Evolutionary conservation across 30 jellyfish, hydroid and myxozoan species (phyloP).

Genomic region (Hydractinia symbiolongicarpus): DNA sequence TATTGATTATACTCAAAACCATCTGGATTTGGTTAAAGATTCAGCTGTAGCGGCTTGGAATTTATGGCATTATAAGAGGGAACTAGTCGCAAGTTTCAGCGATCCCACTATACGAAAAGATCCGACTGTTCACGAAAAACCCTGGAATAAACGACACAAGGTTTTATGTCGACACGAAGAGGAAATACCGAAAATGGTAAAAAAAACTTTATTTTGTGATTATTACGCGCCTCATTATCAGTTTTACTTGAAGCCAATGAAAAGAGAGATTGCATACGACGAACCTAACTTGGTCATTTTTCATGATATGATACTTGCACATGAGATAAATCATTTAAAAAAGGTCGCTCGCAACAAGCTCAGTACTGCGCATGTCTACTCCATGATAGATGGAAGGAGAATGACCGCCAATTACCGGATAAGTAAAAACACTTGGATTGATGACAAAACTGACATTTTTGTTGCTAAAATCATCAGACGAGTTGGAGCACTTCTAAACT

Average conservation of each 20-base stretch:
- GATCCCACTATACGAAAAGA: background rate
- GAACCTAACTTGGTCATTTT: background rate
- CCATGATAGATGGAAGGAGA: background rate
- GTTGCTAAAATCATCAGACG: slow-evolving; percentile 15
- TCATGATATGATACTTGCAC: slow-evolving; percentile 1
- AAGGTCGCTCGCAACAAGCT: background rate
- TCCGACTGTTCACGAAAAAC: background rate
- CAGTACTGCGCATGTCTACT: slow-evolving; percentile 1
- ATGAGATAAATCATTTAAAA: background rate
- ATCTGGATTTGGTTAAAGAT: background rate
- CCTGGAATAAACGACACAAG: slow-evolving; percentile 14
- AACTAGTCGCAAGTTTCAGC: slow-evolving; percentile 1
- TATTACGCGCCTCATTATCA: slow-evolving; percentile 17
- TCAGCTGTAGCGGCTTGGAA: background rate
- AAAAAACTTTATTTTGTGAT: slow-evolving; percentile 3
- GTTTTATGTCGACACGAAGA: slow-evolving; percentile 13
- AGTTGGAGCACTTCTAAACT: slow-evolving; percentile 6
- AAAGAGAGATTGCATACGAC: background rate
- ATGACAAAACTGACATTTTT: background rate
- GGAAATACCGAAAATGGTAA: background rate
- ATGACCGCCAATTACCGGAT: background rate
- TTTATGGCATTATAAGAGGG: slow-evolving; percentile 9
- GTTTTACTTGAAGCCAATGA: slow-evolving; percentile 13
- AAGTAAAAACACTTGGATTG: slow-evolving; percentile 25
- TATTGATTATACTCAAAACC: background rate